phyloP scores from a whole-genome alignment of 1,140 invertebrate species.

The Drosophila kepulauana region DNA sequence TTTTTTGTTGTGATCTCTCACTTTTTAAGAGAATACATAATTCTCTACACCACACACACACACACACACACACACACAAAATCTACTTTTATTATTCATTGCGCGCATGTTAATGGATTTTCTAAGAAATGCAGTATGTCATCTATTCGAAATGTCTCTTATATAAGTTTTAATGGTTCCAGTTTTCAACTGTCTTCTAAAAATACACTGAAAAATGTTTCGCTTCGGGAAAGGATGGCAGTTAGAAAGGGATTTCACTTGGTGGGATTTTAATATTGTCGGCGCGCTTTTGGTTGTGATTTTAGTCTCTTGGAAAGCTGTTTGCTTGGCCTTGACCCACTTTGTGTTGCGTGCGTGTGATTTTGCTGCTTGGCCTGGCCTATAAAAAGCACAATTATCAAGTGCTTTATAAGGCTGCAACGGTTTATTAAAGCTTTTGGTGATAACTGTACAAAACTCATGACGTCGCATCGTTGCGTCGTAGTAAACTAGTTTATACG shows the following conservation, averaged over 20 bases:
- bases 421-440: conserved; percentile 40
- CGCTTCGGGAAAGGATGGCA: not conserved
- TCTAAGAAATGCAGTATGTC: conserved; percentile 3
- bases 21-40: conserved; percentile 13
- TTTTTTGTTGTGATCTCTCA: not conserved
- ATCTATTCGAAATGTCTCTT: not conserved
- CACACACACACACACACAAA: not conserved
- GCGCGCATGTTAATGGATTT: conserved; percentile 5
- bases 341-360: conserved; percentile 42
- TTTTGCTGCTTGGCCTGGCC: conserved; percentile 21
- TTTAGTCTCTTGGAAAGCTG: conserved; percentile 35
- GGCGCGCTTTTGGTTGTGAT: not conserved
- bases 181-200: not conserved
- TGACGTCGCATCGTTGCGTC: not conserved
- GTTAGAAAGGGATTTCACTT: not conserved
- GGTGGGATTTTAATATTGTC: not conserved
- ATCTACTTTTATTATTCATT: not conserved
- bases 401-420: conserved; percentile 45
- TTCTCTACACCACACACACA: not conserved
- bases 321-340: conserved; percentile 72
- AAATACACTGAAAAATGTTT: too few relatives aligned
- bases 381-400: conserved; percentile 50
- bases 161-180: conserved; percentile 8
- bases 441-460: conserved; percentile 39
- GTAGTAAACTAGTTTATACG: conserved; percentile 33